Percentiles rank a stretch among this genome's conserved stretches.
Evolutionary conservation across 2,888 invertebrate genomes (phyloP).

Genomic region (Cantharis flavilabris): DNA sequence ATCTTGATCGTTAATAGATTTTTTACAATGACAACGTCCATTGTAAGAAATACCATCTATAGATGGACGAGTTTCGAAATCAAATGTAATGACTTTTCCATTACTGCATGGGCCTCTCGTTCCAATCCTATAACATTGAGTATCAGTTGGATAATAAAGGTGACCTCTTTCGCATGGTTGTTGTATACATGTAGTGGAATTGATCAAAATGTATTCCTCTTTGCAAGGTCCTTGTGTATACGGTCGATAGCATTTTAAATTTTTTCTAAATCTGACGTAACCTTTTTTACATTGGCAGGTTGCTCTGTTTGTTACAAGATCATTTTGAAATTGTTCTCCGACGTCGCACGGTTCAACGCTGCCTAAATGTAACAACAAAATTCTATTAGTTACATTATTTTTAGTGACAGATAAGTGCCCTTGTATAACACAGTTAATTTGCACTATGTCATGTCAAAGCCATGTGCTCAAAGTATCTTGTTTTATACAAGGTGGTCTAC

Average conservation of each 20-base stretch:
- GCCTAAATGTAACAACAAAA: constrained; percentile 57
- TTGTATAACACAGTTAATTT: not conserved
- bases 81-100: constrained; percentile 78
- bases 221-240: constrained; percentile 81
- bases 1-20: constrained; percentile 40
- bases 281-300: constrained; percentile 72
- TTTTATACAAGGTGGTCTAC: too few relatives aligned
- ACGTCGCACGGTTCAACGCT: constrained; percentile 74
- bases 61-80: constrained; percentile 77
- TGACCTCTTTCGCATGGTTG: constrained; percentile 77
- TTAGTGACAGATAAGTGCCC: not conserved
- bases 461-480: too few relatives aligned
- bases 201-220: constrained; percentile 68
- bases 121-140: constrained; percentile 79
- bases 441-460: not conserved
- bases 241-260: constrained; percentile 74
- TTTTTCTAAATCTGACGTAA: constrained; percentile 64
- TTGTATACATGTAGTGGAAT: constrained; percentile 68
- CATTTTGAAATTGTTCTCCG: constrained; percentile 72
- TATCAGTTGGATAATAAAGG: constrained; percentile 74
- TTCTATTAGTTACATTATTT: not conserved
- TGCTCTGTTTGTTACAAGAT: constrained; percentile 56
- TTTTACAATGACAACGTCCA: constrained; percentile 75
- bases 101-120: constrained; percentile 74
- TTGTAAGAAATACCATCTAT: constrained; percentile 82